Conservation (phyloP, 2,888 invertebrate genomes). For the Selenia dentaria region DNA sequence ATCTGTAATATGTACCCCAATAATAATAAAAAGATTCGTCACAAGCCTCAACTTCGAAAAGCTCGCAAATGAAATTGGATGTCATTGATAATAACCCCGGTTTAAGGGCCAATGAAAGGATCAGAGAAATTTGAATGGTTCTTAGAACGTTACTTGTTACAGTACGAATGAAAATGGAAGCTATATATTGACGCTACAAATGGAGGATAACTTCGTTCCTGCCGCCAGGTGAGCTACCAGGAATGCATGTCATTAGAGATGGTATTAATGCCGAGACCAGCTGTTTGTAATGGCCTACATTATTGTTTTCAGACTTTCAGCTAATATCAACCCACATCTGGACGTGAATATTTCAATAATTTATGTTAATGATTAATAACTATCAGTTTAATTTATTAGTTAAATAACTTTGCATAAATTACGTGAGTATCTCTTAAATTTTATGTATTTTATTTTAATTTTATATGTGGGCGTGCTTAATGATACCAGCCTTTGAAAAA, state of each 20-base stretch:
- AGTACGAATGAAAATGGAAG: conserved; percentile 1
- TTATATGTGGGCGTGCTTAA: too few relatives aligned
- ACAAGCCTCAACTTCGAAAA: too few relatives aligned
- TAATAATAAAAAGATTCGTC: too few relatives aligned
- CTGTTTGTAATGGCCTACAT: conserved; percentile 31
- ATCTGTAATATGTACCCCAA: too few relatives aligned
- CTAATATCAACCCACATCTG: conserved; percentile 21
- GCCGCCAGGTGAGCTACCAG: conserved; percentile 21
- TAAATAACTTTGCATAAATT: too few relatives aligned
- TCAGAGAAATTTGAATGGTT: neutral
- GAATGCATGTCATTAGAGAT: conserved; percentile 31
- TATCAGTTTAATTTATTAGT: too few relatives aligned
- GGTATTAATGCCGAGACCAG: conserved; percentile 29
- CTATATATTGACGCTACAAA: conserved; percentile 7
- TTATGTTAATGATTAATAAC: conserved; percentile 7
- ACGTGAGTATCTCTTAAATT: too few relatives aligned
- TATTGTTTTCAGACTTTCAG: conserved; percentile 19
- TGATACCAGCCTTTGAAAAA: too few relatives aligned
- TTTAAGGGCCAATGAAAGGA: conserved; percentile 6
- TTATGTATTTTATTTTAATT: too few relatives aligned
- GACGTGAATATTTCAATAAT: conserved; percentile 7
- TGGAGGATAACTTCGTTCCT: conserved; percentile 2
- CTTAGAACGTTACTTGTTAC: neutral
- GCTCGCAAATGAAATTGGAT: conserved; percentile 2
- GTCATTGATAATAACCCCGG: conserved; percentile 7